A percentile compares a stretch with the other conserved stretches of the same genome.
phyloP scores from a whole-genome alignment of 2,797 vertebrate species.

The Diplodus puntazzo region DNA sequence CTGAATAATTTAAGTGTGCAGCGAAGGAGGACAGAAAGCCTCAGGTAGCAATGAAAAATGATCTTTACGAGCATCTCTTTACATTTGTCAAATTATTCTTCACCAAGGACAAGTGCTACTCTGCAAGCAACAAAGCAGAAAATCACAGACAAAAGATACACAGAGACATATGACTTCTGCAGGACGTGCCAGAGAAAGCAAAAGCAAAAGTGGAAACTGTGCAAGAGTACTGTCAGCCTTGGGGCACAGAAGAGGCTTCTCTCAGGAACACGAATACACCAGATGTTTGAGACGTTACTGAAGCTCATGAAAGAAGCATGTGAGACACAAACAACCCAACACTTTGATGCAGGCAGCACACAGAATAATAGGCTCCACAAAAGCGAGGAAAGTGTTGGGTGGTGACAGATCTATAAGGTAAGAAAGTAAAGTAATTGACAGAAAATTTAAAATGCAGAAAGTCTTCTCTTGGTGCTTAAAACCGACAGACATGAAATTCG shows the following conservation, averaged over 20 bases:
- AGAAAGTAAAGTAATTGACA: not conserved
- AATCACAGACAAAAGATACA: conserved; percentile 25
- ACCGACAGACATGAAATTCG: not conserved
- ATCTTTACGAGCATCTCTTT: conserved; percentile 26
- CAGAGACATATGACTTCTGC: conserved; percentile 12
- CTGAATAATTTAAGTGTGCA: conserved; percentile 10
- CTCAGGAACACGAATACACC: conserved; percentile 23
- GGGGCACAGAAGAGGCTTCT: not conserved
- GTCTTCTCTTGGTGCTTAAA: not conserved
- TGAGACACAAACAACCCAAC: not conserved
- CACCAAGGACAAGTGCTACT: conserved; percentile 45
- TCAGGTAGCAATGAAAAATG: conserved; percentile 28
- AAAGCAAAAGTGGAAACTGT: conserved; percentile 22
- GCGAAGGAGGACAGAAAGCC: not conserved
- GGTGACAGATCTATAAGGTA: not conserved
- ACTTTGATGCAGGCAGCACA: not conserved
- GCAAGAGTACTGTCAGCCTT: conserved; percentile 8
- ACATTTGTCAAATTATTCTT: conserved; percentile 46
- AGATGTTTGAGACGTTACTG: conserved; percentile 35
- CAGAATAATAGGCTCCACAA: not conserved
- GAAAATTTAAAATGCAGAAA: not conserved
- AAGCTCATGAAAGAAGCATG: conserved; percentile 27
- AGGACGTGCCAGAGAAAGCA: not conserved
- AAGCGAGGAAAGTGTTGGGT: not conserved
- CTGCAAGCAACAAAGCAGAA: conserved; percentile 35